Conservation (phyloP, 2,113 vertebrate species). For the Baryphthengus martii region DNA sequence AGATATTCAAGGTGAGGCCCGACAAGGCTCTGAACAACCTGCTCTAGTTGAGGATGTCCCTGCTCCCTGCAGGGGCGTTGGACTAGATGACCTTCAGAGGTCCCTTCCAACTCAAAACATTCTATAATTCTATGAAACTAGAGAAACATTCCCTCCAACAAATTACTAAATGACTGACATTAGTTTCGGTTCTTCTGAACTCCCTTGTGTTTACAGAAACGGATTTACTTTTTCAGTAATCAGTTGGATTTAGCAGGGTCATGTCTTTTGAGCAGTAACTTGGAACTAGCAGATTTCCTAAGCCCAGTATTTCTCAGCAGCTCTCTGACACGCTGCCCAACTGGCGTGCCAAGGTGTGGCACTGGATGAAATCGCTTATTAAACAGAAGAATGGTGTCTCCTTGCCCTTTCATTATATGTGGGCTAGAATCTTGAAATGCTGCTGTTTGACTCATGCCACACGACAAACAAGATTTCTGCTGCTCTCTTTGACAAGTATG, state of each 20-base stretch:
- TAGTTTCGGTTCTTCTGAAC: neutral
- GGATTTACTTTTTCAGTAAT: neutral
- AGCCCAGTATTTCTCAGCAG: neutral
- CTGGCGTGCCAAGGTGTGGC: neutral
- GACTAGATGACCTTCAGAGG: too few species aligned
- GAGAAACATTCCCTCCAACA: neutral
- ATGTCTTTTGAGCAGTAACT: neutral
- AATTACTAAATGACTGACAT: neutral
- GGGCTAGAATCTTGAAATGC: neutral
- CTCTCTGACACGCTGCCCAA: neutral
- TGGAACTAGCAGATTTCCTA: neutral
- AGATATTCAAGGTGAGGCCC: too few species aligned
- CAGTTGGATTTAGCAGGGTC: fast-evolving
- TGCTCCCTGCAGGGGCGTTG: too few species aligned
- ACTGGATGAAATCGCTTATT: neutral
- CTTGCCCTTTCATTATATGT: slow-evolving; percentile 3
- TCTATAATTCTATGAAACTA: too few species aligned
- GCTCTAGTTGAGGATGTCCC: too few species aligned
- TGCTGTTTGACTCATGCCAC: neutral
- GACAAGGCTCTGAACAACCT: too few species aligned
- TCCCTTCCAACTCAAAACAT: too few species aligned
- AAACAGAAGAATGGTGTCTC: neutral
- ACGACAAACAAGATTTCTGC: neutral
- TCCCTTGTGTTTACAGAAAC: neutral
- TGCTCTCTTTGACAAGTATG: neutral